Conservation (phyloP, 2,797 vertebrate genomes). For the Xiphophorus birchmanni region DNA sequence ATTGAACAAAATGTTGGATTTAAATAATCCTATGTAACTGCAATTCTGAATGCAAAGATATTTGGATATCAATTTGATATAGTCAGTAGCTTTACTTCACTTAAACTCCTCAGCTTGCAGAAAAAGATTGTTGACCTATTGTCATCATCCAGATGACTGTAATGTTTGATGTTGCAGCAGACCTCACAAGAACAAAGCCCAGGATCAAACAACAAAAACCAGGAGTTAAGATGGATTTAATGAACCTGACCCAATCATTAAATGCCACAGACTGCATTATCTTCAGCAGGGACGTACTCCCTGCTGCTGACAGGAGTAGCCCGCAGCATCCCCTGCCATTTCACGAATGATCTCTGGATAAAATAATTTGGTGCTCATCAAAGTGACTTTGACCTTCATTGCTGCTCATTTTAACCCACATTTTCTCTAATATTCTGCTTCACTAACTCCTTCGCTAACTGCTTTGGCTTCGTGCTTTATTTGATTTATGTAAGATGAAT, state of each 20-base stretch:
- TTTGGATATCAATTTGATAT: not conserved
- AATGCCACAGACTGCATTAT: not conserved
- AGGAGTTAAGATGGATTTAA: slow-evolving; percentile 1
- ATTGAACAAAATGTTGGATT: too few relatives aligned
- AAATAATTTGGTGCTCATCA: not conserved
- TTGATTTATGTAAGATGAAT: slow-evolving; percentile 5
- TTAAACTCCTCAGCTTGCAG: not conserved
- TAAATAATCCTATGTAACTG: too few relatives aligned
- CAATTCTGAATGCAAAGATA: too few relatives aligned
- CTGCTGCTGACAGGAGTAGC: not conserved
- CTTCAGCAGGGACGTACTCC: not conserved
- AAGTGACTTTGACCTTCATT: slow-evolving; percentile 2
- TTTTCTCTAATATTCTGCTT: not conserved
- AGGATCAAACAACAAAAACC: not conserved
- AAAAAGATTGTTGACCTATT: not conserved
- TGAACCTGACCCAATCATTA: not conserved
- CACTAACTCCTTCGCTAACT: slow-evolving; percentile 2
- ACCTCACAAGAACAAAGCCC: not conserved
- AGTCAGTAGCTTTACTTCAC: not conserved
- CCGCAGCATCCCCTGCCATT: not conserved
- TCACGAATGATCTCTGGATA: slow-evolving; percentile 6
- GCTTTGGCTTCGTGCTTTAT: not conserved
- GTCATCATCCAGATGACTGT: not conserved
- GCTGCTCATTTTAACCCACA: not conserved
- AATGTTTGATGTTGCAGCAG: not conserved